Base-by-base conservation (phyloP, 2,888 invertebrate species). In the Cremastinae sp. region DNA sequence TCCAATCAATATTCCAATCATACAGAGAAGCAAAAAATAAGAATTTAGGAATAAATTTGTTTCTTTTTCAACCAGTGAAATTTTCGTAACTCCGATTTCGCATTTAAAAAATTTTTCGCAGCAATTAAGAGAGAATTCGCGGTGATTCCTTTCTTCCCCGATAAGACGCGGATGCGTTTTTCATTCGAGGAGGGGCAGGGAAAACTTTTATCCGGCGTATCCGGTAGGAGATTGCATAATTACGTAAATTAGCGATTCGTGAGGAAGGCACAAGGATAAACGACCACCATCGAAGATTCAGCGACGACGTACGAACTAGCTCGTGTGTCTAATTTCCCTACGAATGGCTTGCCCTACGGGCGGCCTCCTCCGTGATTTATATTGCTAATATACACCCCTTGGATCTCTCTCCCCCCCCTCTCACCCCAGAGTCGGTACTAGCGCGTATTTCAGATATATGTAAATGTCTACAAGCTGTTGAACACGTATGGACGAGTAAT, bases 311-410 rank as follows among this genome's bases (percentile, higher is more conserved):
- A 74, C 66, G 69, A 79, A 80, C 78, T 66, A 83, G 80, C 84
- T 82, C 83, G 85, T 85, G 85, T 86, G 84, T 86, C 86, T 86
- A 84, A 87, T 86, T 86, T 87, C 81, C 86, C 84, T 87, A 86
- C 83, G 83, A 87, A 87, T 85, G 80, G 82, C 76, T 62, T 80
- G 79, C 81, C 83, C 81, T 62, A 82, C 83, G 80, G 84, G 83
- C 83, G 83, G 85, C 81, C 80, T 53, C 43, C 75, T 70, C 49
- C 49, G 80, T 87, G 86, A 86, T 87, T 87, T 86, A 87, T 81
- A 82, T 79, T 74, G 80, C 82, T 83, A 81, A 83, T 86, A 81
- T 80, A 79, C 73, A 28, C 28, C 28, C 28, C 28, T 28, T 5
- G 2, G 28, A 28, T 28, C 5, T 5, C 28, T 5, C 28, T 28